Conservation (phyloP, 2,888 invertebrate genomes). For the Lasioglossum malachurum region DNA sequence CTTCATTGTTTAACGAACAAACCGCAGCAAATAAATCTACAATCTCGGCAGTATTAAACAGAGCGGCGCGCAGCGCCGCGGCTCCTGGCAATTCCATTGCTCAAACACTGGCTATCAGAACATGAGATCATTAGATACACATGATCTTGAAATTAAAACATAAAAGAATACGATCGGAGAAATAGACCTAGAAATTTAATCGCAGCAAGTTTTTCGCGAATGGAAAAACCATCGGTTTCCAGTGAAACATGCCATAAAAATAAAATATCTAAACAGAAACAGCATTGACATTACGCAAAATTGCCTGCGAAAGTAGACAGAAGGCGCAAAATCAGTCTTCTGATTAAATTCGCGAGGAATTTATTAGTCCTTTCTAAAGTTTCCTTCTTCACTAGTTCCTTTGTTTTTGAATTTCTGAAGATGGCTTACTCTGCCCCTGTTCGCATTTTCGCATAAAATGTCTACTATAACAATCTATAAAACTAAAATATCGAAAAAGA, state of each 20-base stretch:
- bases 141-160: not conserved
- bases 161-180: not conserved
- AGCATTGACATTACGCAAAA: not conserved
- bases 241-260: not conserved
- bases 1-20: constrained; percentile 17
- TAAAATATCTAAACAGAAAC: not conserved
- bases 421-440: not conserved
- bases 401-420: too few relatives aligned
- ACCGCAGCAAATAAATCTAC: constrained; percentile 31
- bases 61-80: not conserved
- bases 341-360: too few relatives aligned
- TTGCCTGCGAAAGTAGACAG: too few relatives aligned
- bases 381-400: too few relatives aligned
- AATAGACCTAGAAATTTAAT: not conserved
- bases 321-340: too few relatives aligned
- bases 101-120: constrained; percentile 56
- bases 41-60: constrained; percentile 32
- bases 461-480: not conserved
- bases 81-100: constrained; percentile 22
- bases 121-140: constrained; percentile 44
- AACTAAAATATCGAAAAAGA: not conserved
- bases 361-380: too few relatives aligned
- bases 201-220: not conserved
- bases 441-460: not conserved
- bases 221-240: not conserved